Base-by-base conservation (phyloP, 2,888 invertebrate genomes). In the Amblyjoppa proteus region DNA sequence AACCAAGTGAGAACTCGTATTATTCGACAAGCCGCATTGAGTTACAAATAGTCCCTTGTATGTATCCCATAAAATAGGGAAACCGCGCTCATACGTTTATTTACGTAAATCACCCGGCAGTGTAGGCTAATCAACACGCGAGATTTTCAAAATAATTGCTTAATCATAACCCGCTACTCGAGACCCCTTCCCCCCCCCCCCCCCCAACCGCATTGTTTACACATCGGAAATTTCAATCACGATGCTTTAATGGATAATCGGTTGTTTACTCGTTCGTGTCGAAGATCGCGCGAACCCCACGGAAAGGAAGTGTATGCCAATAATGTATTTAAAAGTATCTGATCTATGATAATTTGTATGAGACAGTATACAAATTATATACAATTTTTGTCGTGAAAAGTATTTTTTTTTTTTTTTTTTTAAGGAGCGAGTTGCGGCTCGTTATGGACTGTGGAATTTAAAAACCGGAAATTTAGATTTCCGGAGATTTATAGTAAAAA, bases 1-100 rank as follows among this genome's bases (percentile, higher is more conserved):
- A 31, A 76, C 64, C 31, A 76, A 51, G 64, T 76, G 75, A 76
- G 66, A 76, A 76, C 75, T 76, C 75, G 75, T 38, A 51, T 76
- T 76, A 66, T 76, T 51, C 75, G 64, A 76, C 64, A 13, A 51
- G 66, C 51, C 64, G 66, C 75, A 76, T 76, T 66, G 20, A 20
- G 75, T 49, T 51, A 51, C 66, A 34, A 34, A 51, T 49, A 66
- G 20, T n/a, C 28, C 7, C 31, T 31, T 61, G 11, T 28, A 58
- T 28, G 28, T 5, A 4, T 31, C 45, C 25, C 61, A 45, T 75
- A 75, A 75, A 75, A 75, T 75, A 76, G 49, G 3, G 34, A 28
- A 25, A 51, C 49, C 34, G 64, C 75, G 13, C 13, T 51, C 64
- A 51, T 51, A 66, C 66, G 51, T 66, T 76, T 66, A 76, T 51